Evolutionary conservation across 2,888 invertebrate species (phyloP), one percentile per base, ranked within the genome.

Genomic region (Amphipyra berbera): DNA sequence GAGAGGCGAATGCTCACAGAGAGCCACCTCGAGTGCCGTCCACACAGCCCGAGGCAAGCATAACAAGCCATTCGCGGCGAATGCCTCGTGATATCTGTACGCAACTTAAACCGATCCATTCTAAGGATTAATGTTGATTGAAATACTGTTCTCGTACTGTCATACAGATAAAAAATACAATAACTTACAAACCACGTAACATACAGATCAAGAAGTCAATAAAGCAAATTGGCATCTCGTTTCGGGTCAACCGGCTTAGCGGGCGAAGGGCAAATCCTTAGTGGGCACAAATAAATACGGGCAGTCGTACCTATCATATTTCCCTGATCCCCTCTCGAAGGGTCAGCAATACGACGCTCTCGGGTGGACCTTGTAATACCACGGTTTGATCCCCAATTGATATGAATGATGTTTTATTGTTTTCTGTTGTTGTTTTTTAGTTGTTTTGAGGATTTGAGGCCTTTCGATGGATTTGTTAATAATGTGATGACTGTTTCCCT

Each of bases 251-350:
- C 68, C 91, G 85, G 92, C 92, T 93, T 93, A 93, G 88, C 89
- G 88, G 88, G 88, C 86, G 90, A 87, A 84, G 90, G 90, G 87
- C 79, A 79, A 89, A 89, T 90, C 92, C 91, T 91, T 90, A 90
- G 87, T 89, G 89, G 86, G 88, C 93, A 94, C 90, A 94, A 94
- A 94, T 94, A 93, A 94, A 92, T 92, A 90, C 91, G 90, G 82
- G 77, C 6, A 30, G 7, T 83, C 87, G 62, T 50, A 84, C 88
- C 85, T 89, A 93, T 94, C 92, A 93, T 93, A 93, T 93, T 93
- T 92, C 88, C 86, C 81, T 94, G 90, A 94, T 94, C 94, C 92
- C 85, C 76, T 90, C 90, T 89, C 83, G 87, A 88, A 90, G 94
- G 95, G 95, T 95, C 95, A 94, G 91, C 81, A 82, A 82, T 83